Evolutionary conservation across 2,888 invertebrate species (phyloP).

Genomic region (Nematopogon swammerdamellus): DNA sequence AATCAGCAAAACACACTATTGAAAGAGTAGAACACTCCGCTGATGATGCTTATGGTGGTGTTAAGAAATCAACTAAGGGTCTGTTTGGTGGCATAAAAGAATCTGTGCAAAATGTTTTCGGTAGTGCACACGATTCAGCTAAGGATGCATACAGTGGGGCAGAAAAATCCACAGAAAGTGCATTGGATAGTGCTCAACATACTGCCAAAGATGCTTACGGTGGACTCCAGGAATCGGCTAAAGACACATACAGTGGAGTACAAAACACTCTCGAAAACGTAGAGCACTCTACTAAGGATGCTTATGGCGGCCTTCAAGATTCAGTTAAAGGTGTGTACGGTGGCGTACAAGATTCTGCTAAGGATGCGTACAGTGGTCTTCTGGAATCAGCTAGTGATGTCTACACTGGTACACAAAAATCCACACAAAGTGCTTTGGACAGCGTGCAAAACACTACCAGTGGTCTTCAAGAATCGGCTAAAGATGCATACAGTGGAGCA

Average conservation of each 20-base stretch:
- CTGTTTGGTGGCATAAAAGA: no score
- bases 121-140: no score
- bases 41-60: no score
- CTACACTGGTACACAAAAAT: conserved; percentile 12
- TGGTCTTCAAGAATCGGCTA: conserved; percentile 48
- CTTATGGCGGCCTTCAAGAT: conserved; percentile 47
- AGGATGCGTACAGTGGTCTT: conserved; percentile 22
- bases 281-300: conserved; percentile 18
- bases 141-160: no score
- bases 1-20: conserved; percentile 15
- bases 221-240: conserved; percentile 21
- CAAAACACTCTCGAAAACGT: conserved; percentile 18
- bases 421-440: conserved; percentile 34
- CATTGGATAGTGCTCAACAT: neutral
- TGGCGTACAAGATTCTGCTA: conserved; percentile 41
- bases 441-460: conserved; percentile 41
- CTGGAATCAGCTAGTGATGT: conserved; percentile 14
- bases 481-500: no score
- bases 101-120: no score
- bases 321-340: conserved; percentile 35
- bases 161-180: no score
- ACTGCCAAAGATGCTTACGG: neutral
- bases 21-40: no score
- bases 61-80: no score
- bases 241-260: conserved; percentile 14